These are phyloP conservation scores for Danio tinwini DNA, from an alignment of 2,797 vertebrate species.

Conservation along the genomic window DNA sequence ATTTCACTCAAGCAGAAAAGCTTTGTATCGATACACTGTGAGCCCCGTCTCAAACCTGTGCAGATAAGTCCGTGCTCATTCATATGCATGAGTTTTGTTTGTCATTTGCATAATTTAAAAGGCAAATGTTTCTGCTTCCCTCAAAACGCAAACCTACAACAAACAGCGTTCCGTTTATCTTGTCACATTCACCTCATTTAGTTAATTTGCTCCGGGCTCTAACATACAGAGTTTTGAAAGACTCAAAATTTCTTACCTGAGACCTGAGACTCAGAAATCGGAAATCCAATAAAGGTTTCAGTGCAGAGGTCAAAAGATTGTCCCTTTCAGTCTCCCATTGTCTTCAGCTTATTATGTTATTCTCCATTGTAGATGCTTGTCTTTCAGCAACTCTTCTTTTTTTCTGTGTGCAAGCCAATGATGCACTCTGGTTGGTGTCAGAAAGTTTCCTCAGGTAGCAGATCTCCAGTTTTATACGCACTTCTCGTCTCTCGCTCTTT, in stretches of 20 bases:
- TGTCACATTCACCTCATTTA: neutral
- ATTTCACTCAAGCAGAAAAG: conserved; percentile 11
- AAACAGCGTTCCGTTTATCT: conserved; percentile 19
- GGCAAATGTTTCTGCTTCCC: conserved; percentile 17
- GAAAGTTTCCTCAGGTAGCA: conserved; percentile 52
- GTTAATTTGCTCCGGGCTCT: neutral
- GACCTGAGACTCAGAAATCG: conserved; percentile 22
- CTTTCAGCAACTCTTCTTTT: conserved; percentile 5
- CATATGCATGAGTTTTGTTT: conserved; percentile 52
- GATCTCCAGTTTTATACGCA: conserved; percentile 29
- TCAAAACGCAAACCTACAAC: conserved; percentile 7
- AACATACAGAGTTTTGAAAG: neutral
- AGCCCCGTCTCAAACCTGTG: conserved; percentile 20
- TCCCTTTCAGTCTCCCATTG: conserved; percentile 30
- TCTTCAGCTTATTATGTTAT: conserved; percentile 18
- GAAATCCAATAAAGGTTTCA: conserved; percentile 45
- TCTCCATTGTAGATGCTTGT: conserved; percentile 16
- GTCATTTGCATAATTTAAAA: conserved; percentile 53
- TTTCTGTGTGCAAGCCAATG: conserved; percentile 5
- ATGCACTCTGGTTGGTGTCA: conserved; percentile 2
- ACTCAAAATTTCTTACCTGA: conserved; percentile 32
- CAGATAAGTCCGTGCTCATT: conserved; percentile 30
- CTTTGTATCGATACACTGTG: conserved; percentile 28
- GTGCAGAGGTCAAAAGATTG: conserved; percentile 47
- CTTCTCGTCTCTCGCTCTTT: conserved; percentile 32